Evolutionary conservation across 2,888 invertebrate genomes (phyloP).

Genomic region (Drosophila mulleri): DNA sequence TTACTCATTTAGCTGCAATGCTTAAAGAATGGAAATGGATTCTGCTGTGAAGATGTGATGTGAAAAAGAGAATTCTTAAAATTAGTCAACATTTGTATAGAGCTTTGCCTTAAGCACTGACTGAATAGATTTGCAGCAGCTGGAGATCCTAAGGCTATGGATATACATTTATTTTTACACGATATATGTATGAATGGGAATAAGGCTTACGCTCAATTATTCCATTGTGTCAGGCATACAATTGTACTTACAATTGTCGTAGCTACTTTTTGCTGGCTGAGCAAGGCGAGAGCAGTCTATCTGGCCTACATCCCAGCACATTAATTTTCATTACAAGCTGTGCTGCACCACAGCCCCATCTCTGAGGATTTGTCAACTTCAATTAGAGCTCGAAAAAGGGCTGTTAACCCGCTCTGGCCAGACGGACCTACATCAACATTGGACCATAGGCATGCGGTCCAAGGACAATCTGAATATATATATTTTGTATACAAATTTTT

Average conservation of each 20-base stretch:
- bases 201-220: too few species aligned
- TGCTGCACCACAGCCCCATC: neutral
- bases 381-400: constrained; percentile 33
- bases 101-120: neutral
- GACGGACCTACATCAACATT: constrained; percentile 42
- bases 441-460: constrained; percentile 6
- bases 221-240: neutral
- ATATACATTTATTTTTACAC: neutral
- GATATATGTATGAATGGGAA: neutral
- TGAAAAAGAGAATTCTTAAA: neutral
- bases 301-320: neutral
- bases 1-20: neutral
- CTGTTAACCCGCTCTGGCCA: constrained; percentile 27
- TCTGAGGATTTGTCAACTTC: constrained; percentile 22
- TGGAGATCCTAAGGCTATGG: neutral
- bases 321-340: constrained; percentile 33
- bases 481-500: constrained; percentile 8
- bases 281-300: neutral
- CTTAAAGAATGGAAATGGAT: neutral
- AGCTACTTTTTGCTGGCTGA: neutral
- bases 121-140: neutral
- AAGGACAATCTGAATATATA: constrained; percentile 25
- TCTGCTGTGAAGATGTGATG: too few species aligned
- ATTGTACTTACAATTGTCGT: neutral
- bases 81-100: neutral